Percentiles rank a stretch among this genome's conserved stretches.
Conservation (phyloP, 2,888 invertebrate species). For the Chydorus sphaericus region DNA sequence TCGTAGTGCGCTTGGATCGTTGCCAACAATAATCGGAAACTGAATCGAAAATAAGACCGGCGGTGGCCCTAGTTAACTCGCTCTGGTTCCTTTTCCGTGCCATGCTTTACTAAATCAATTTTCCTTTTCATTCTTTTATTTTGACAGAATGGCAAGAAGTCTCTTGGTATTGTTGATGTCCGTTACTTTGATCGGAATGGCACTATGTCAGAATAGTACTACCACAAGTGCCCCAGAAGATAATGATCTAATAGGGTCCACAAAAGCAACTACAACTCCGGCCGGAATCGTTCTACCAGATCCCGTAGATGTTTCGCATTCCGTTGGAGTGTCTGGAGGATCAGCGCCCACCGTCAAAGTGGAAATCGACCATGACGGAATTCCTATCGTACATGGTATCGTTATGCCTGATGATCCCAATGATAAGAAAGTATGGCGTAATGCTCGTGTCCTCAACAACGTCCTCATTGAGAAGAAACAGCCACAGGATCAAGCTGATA, state of each 20-base stretch:
- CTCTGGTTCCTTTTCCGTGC: too few relatives aligned
- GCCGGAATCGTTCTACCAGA: not conserved
- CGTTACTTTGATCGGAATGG: too few relatives aligned
- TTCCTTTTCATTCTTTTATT: too few relatives aligned
- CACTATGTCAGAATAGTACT: too few relatives aligned
- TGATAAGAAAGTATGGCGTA: slow-evolving; percentile 71
- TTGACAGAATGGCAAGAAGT: too few relatives aligned
- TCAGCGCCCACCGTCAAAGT: not conserved
- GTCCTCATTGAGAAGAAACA: slow-evolving; percentile 44
- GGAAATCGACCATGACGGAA: slow-evolving; percentile 39
- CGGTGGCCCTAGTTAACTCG: too few relatives aligned
- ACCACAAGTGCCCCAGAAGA: slow-evolving; percentile 9
- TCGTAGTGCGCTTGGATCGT: too few relatives aligned
- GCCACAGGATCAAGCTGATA: not conserved
- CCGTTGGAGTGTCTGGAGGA: not conserved
- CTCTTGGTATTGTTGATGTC: too few relatives aligned
- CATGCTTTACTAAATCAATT: too few relatives aligned
- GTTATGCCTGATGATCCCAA: slow-evolving; percentile 71
- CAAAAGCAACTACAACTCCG: not conserved
- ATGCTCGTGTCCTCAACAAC: slow-evolving; percentile 74
- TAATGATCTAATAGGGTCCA: slow-evolving; percentile 8
- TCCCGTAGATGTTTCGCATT: slow-evolving; percentile 1
- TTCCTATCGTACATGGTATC: slow-evolving; percentile 65
- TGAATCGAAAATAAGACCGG: too few relatives aligned
- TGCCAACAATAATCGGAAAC: too few relatives aligned